These are phyloP conservation scores for Eulithis testata DNA, from an alignment of 2,888 invertebrate genomes.

Conservation along the genomic window DNA sequence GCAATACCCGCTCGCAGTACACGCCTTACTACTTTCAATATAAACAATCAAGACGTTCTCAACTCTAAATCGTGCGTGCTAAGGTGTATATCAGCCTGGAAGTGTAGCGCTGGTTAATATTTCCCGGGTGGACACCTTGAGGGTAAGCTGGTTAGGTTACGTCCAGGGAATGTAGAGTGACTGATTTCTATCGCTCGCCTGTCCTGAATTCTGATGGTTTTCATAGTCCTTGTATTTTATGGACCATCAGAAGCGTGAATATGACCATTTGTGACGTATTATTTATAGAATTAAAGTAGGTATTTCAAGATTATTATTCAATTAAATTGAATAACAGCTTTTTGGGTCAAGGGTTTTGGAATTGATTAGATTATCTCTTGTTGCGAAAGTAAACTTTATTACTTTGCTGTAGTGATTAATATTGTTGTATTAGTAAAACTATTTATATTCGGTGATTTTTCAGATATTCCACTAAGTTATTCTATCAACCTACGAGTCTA, in stretches of 20 bases:
- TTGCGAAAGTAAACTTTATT: too few species aligned
- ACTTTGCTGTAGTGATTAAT: too few species aligned
- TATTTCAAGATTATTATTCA: too few species aligned
- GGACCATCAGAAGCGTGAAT: constrained; percentile 35
- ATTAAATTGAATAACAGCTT: too few species aligned
- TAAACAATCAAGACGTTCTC: constrained; percentile 29
- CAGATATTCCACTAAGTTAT: too few species aligned
- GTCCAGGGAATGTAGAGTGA: constrained; percentile 55
- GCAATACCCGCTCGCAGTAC: constrained; percentile 31
- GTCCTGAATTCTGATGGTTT: constrained; percentile 50
- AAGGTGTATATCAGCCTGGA: constrained; percentile 34
- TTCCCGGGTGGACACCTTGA: constrained; percentile 54
- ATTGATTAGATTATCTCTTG: too few species aligned
- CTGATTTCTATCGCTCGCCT: constrained; percentile 54
- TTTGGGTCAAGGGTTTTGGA: too few species aligned
- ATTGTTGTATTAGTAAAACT: too few species aligned
- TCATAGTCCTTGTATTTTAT: constrained; percentile 43
- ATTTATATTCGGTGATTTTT: too few species aligned
- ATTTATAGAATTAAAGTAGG: too few species aligned
- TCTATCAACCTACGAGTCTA: too few species aligned
- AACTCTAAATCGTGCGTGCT: constrained; percentile 18
- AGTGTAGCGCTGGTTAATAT: constrained; percentile 51
- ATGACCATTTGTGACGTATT: background rate
- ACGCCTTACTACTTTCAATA: constrained; percentile 36
- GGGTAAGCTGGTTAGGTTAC: constrained; percentile 59